Evolutionary conservation across 2,113 vertebrate genomes (phyloP).

Genomic region (Daboia siamensis): DNA sequence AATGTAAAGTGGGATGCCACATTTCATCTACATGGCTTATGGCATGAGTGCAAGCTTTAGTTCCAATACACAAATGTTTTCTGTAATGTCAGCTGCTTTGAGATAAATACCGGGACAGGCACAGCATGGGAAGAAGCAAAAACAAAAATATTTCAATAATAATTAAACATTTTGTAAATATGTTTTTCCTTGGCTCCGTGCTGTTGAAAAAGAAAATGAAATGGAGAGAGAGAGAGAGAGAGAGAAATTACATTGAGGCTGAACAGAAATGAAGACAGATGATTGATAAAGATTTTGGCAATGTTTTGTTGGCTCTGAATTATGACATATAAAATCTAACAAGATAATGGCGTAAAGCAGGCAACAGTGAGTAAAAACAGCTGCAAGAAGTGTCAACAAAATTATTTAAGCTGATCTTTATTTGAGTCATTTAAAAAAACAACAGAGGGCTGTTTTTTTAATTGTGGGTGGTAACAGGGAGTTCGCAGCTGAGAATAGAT

Average conservation of each 20-base stretch:
- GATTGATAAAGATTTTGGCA: constrained; percentile 1
- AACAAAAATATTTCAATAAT: not conserved
- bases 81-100: not conserved
- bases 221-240: not conserved
- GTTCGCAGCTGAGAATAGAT: not conserved
- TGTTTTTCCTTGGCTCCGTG: constrained; percentile 15
- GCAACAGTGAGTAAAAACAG: not conserved
- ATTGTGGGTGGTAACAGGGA: not conserved
- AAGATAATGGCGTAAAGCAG: not conserved
- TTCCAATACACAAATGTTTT: not conserved
- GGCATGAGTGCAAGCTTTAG: not conserved
- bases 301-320: constrained; percentile 13
- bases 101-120: not conserved
- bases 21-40: not conserved
- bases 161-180: constrained; percentile 3
- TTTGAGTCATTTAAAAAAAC: constrained; percentile 10
- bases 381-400: constrained; percentile 17
- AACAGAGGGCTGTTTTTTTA: not conserved
- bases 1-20: not conserved
- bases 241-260: constrained; percentile 5
- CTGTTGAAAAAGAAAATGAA: not conserved
- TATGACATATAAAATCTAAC: constrained; percentile 9
- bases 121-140: constrained; percentile 3
- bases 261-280: not conserved
- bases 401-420: constrained; percentile 29